These are phyloP conservation scores for Thalassarche chlororhynchos DNA, from an alignment of 2,113 vertebrate genomes.

Conservation along the genomic window DNA sequence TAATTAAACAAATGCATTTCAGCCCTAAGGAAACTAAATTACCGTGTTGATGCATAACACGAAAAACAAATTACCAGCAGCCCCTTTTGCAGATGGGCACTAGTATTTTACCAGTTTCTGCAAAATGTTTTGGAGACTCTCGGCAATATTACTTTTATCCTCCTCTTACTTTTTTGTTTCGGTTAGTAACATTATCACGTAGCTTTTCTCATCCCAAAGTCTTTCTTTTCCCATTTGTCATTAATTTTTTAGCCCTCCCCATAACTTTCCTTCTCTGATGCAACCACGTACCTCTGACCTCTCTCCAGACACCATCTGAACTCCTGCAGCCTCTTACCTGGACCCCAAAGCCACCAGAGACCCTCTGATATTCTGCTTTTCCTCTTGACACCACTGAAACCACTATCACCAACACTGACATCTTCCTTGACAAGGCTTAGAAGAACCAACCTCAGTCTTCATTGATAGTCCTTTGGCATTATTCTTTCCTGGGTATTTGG, in stretches of 20 bases:
- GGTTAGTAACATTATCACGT: fast-evolving
- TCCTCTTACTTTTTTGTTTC: neutral
- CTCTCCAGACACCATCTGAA: neutral
- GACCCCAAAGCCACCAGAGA: neutral
- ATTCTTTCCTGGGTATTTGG: neutral
- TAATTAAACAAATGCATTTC: neutral
- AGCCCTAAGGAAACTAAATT: neutral
- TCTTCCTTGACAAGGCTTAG: neutral
- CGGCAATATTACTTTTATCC: neutral
- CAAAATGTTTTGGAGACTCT: neutral
- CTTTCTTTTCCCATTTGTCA: neutral
- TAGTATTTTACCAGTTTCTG: neutral
- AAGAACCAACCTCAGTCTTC: neutral
- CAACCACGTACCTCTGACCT: neutral
- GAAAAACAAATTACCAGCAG: neutral
- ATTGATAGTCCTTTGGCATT: neutral
- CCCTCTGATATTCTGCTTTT: neutral
- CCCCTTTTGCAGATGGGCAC: neutral
- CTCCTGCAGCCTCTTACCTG: neutral
- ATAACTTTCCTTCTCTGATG: neutral
- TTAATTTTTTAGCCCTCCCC: neutral
- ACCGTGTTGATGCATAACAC: neutral
- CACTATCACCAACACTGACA: neutral
- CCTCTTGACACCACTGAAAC: neutral
- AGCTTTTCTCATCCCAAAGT: neutral